phyloP scores from a whole-genome alignment of 2,888 invertebrate genomes.

The Apoderus coryli region DNA sequence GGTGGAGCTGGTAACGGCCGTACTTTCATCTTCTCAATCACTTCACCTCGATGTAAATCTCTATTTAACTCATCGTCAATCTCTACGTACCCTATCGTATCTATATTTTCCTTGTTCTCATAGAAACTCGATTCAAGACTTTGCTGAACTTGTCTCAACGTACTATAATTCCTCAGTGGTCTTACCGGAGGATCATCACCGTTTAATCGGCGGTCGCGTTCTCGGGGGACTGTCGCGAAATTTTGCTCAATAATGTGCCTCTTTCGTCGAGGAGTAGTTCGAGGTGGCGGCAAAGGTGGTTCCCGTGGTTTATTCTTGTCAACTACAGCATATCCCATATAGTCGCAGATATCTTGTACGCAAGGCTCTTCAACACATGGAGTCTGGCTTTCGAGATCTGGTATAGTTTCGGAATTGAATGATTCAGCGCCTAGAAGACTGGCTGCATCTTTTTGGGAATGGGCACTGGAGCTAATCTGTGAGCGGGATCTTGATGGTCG shows the following conservation, averaged over 20 bases:
- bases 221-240: constrained; percentile 57
- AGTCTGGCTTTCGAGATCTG: too few relatives aligned
- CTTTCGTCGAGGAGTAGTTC: constrained; percentile 43
- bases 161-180: constrained; percentile 45
- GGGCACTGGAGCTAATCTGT: too few relatives aligned
- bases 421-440: too few relatives aligned
- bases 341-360: constrained; percentile 27
- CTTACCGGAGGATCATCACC: constrained; percentile 39
- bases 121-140: constrained; percentile 22
- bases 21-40: constrained; percentile 70
- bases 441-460: too few relatives aligned
- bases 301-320: constrained; percentile 44
- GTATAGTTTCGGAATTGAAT: too few relatives aligned
- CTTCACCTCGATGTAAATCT: constrained; percentile 57
- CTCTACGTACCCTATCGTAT: constrained; percentile 45
- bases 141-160: constrained; percentile 40
- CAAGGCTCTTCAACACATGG: constrained; percentile 30
- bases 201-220: constrained; percentile 17
- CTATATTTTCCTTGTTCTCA: constrained; percentile 35
- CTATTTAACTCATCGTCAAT: constrained; percentile 42
- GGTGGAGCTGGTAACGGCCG: constrained; percentile 79
- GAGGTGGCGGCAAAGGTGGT: constrained; percentile 41
- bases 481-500: too few relatives aligned
- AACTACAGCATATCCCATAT: constrained; percentile 59
- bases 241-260: constrained; percentile 38